Percentiles rank a stretch among this genome's conserved stretches.
Evolutionary conservation across 2,888 invertebrate genomes (phyloP).

Genomic region (Leptinotarsa peninsularis): DNA sequence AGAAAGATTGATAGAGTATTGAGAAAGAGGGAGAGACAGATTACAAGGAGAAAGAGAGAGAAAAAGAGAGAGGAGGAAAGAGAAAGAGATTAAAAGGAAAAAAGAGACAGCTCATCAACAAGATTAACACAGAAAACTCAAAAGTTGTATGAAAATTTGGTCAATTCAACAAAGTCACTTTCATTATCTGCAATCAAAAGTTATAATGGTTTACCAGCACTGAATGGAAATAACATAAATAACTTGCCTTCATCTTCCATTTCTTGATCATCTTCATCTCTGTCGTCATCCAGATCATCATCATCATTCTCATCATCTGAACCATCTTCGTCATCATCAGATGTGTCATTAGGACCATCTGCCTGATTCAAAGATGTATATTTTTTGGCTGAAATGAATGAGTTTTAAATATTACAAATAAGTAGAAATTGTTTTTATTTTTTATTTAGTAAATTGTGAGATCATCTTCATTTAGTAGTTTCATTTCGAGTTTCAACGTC

Average conservation of each 20-base stretch:
- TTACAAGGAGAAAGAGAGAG: too few species aligned
- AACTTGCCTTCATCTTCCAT: slow-evolving; percentile 61
- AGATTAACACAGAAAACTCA: too few species aligned
- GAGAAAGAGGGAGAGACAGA: too few species aligned
- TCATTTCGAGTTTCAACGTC: too few species aligned
- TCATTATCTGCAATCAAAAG: neutral
- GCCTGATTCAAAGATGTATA: slow-evolving; percentile 48
- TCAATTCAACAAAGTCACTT: too few species aligned
- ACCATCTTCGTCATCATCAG: slow-evolving; percentile 83
- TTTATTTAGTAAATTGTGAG: too few species aligned
- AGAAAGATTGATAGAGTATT: too few species aligned
- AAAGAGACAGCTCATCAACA: too few species aligned
- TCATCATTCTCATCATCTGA: slow-evolving; percentile 74
- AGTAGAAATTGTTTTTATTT: neutral
- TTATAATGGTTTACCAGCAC: neutral
- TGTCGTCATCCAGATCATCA: slow-evolving; percentile 76
- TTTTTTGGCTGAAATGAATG: slow-evolving; percentile 9
- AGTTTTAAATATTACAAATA: neutral
- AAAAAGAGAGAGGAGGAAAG: too few species aligned
- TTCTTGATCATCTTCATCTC: slow-evolving; percentile 71
- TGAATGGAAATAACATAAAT: neutral
- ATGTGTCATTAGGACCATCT: slow-evolving; percentile 73
- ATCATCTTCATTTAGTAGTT: too few species aligned
- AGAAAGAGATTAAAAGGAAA: too few species aligned
- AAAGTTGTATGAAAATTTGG: too few species aligned